phyloP scores from a whole-genome alignment of 1,140 invertebrate genomes.

The Eueides isabella region DNA sequence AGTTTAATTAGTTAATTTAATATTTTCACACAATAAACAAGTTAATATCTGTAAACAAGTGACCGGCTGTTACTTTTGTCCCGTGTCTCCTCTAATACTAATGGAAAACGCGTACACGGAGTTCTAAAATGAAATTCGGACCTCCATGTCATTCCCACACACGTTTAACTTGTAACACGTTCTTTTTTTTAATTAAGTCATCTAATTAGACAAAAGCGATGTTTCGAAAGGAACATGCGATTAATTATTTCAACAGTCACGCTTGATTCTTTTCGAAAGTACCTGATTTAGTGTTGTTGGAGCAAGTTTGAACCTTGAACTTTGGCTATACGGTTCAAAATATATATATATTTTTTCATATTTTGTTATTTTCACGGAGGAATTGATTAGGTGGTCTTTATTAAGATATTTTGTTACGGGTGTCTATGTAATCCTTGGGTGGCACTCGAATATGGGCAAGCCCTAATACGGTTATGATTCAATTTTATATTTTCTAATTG shows the following conservation, averaged over 20 bases:
- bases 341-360: background rate
- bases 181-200: background rate
- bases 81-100: no score
- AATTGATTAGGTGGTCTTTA: slow-evolving; percentile 9
- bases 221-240: background rate
- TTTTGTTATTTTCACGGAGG: background rate
- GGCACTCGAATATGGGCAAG: background rate
- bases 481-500: slow-evolving; percentile 6
- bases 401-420: background rate
- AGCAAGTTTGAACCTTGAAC: background rate
- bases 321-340: background rate
- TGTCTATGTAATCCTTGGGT: background rate
- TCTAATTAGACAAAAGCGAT: background rate
- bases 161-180: background rate
- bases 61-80: no score
- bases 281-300: background rate
- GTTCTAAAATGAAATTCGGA: no score
- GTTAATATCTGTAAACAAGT: no score
- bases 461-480: background rate
- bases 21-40: no score
- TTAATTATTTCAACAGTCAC: slow-evolving; percentile 3
- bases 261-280: slow-evolving; percentile 1
- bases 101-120: no score
- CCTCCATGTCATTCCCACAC: background rate
- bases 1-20: no score